Base-by-base conservation (phyloP, 2,797 vertebrate genomes). In the Ceyx erithaca region DNA sequence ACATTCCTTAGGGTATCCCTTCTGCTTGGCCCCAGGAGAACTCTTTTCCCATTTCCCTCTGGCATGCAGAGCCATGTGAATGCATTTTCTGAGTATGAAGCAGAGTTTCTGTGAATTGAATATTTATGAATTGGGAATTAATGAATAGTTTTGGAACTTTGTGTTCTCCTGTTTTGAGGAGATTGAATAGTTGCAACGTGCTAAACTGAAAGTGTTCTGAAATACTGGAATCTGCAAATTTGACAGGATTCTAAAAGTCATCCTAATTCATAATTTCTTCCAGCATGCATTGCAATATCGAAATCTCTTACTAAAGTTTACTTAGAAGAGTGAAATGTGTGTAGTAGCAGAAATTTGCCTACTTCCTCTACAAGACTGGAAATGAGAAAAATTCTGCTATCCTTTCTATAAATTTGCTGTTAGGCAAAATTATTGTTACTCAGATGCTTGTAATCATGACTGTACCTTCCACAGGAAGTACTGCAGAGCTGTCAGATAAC, bases 351-450 rank as follows among this genome's bases (percentile, higher is more conserved):
- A 76, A 85, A 45, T 52, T n/a, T n/a, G 51, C 25, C 18, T 43
- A 95, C 90, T 96, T 95, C 83, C 88, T 92, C 83, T 80, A 16
- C 33, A 66, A 40, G 90, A 68, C 71, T 85, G 86, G 82, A 92
- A 88, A 76, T 43, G 23, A 71, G 13, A 82, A 31, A 68, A 85
- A 77, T 85, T 80, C 26, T 91, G 75, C 83, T 85, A 16, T 49
- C 10, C 30, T 86, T 80, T 84, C 45, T 64, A n/a, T 52, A 90
- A 93, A 90, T 86, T 48, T 75, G 71, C 46, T 84, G 21, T 84
- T 19, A 9, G n/a, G 61, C 64, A 77, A 45, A 64, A 77, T 64
- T 70, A 23, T 89, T 86, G 54, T 80, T 89, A 93, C 61, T 93
- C 88, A 80, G 62, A 73, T 80, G 15, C 49, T 71, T 58, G 71